Conservation (phyloP, 2,797 vertebrate species). For the Sebastes cheni region DNA sequence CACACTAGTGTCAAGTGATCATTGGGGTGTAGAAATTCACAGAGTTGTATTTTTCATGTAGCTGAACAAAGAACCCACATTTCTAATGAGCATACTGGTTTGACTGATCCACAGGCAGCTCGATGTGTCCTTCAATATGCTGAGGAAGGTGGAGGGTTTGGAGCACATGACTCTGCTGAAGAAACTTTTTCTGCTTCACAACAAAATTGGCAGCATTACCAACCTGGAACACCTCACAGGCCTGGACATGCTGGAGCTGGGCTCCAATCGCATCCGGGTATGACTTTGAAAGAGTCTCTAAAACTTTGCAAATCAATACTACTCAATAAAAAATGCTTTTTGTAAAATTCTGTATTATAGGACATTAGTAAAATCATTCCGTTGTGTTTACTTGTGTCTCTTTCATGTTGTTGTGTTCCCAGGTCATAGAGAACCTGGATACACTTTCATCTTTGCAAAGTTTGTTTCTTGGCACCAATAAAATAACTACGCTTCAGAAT, state of each 20-base stretch:
- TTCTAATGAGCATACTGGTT: slow-evolving; percentile 10
- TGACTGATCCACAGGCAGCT: slow-evolving; percentile 84
- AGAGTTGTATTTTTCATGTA: not conserved
- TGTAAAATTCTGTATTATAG: not conserved
- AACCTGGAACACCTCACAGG: slow-evolving; percentile 88
- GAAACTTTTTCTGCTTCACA: slow-evolving; percentile 98
- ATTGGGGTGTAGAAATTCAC: not conserved
- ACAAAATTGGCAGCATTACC: slow-evolving; percentile 92
- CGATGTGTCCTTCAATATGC: slow-evolving; percentile 94
- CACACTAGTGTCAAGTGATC: not conserved
- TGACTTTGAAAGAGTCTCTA: slow-evolving; percentile 36
- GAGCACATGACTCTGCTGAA: slow-evolving; percentile 89
- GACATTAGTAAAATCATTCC: not conserved
- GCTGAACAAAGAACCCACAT: not conserved
- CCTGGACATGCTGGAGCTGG: slow-evolving; percentile 95
- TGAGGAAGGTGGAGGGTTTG: slow-evolving; percentile 93
- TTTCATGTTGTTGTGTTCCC: slow-evolving; percentile 34
- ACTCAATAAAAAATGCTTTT: not conserved
- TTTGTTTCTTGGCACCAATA: slow-evolving; percentile 98
- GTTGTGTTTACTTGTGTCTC: not conserved
- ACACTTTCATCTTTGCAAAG: slow-evolving; percentile 88
- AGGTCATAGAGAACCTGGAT: slow-evolving; percentile 96
- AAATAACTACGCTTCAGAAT: slow-evolving; percentile 96
- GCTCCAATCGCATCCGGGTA: slow-evolving; percentile 97
- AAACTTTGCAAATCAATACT: not conserved